Evolutionary conservation across 1,140 invertebrate species (phyloP), one percentile per base, ranked within the genome.

Genomic region (Elymnias hypermnestra): DNA sequence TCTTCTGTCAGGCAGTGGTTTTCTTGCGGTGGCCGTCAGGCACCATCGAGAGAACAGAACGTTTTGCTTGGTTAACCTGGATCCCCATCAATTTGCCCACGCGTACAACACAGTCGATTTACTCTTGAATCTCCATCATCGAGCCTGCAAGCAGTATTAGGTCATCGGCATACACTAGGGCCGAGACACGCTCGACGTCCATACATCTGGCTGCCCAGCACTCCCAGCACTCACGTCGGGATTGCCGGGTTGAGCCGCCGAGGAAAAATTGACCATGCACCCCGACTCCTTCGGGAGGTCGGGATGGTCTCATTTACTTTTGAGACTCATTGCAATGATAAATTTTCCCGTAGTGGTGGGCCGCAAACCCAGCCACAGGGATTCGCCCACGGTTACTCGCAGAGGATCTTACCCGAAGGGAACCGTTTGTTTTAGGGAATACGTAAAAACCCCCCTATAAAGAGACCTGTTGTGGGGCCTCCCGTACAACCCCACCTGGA

Each of bases 71-170:
- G 18, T 83, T 74, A 0, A 86, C 39, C 0, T 17, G 21, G 2
- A 83, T 54, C 1, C 73, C 81, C 40, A 70, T 54, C 13, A 17
- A 4, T 5, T 19, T 15, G 0, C 69, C 56, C 3, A 43, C 40
- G 1, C 10, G 5, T 0, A 54, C 39, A n/a, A 57, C 56, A 21
- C 49, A 47, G 0, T 63, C 43, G 0, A 63, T 39, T 23, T 52
- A 48, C 9, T 44, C 50, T 33, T 53, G 46, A 49, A 61, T 47
- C 35, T 70, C 67, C 1, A 22, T 21, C 12, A 23, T 29, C 0
- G 64, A 70, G 0, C 43, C 44, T 3, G 63, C 48, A 1, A 87
- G 7, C 1, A 87, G 47, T 5, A 78, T 41, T 2, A 87, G 22
- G 40, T 87, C 85, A 29, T 86, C 84, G 19, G 19, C 19, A 21